These are phyloP conservation scores for Spodoptera picta DNA, from an alignment of 2,888 invertebrate genomes.

Conservation along the genomic window DNA sequence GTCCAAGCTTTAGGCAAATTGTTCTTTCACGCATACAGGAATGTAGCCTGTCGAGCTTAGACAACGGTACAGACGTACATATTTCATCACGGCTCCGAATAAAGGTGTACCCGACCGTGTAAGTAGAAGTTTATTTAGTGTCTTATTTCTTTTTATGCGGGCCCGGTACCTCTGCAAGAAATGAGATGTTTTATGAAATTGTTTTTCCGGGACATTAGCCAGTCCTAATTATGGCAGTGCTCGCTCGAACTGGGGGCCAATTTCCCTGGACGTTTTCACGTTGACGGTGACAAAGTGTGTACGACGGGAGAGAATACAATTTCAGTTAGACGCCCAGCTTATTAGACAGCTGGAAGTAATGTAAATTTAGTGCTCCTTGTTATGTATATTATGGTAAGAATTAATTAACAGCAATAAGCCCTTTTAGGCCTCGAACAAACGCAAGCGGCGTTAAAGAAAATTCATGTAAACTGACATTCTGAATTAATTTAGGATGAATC, in stretches of 20 bases:
- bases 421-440: constrained; percentile 47
- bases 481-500: constrained; percentile 35
- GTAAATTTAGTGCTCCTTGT: constrained; percentile 68
- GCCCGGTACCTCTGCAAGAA: constrained; percentile 68
- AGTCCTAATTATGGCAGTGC: constrained; percentile 81
- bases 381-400: constrained; percentile 52
- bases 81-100: constrained; percentile 71
- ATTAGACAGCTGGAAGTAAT: constrained; percentile 77
- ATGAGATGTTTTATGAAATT: constrained; percentile 87
- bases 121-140: constrained; percentile 84
- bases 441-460: constrained; percentile 31
- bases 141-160: constrained; percentile 84
- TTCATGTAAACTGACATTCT: constrained; percentile 29
- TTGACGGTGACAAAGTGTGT: constrained; percentile 85
- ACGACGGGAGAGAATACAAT: constrained; percentile 74
- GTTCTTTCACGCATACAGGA: constrained; percentile 77
- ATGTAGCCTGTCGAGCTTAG: constrained; percentile 62
- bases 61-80: constrained; percentile 60
- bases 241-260: constrained; percentile 77
- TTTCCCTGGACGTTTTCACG: constrained; percentile 83
- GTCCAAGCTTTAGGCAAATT: constrained; percentile 70
- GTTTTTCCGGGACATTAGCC: constrained; percentile 87
- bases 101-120: constrained; percentile 76
- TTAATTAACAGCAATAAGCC: constrained; percentile 55
- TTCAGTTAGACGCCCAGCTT: constrained; percentile 74